phyloP scores from a whole-genome alignment of 2,113 vertebrate species.

The Clupea harengus region DNA sequence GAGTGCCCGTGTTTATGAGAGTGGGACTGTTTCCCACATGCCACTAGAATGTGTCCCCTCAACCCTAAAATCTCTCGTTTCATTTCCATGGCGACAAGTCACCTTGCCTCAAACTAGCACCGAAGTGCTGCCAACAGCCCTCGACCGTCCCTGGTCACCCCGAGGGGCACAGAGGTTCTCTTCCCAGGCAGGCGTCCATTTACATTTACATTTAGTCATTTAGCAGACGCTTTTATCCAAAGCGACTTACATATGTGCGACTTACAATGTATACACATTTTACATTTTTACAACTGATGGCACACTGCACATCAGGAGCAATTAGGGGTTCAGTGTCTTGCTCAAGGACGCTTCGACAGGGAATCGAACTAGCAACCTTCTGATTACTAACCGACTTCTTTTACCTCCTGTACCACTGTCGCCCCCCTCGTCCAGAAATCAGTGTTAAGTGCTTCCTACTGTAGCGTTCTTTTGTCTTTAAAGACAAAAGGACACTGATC shows the following conservation, averaged over 20 bases:
- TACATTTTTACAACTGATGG: too few species aligned
- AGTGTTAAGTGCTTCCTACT: constrained; percentile 6
- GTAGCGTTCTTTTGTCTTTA: background rate
- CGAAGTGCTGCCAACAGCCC: background rate
- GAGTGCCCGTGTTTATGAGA: background rate
- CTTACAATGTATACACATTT: too few species aligned
- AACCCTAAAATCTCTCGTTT: constrained; percentile 49
- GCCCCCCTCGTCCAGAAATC: too few species aligned
- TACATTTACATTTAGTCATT: too few species aligned
- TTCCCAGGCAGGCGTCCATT: background rate
- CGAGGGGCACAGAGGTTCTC: background rate
- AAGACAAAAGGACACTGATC: background rate
- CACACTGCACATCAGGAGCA: too few species aligned
- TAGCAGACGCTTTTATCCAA: too few species aligned
- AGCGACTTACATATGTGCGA: too few species aligned
- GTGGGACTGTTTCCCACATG: constrained; percentile 42
- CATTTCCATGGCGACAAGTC: constrained; percentile 21
- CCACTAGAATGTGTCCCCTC: constrained; percentile 49
- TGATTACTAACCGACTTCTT: too few species aligned
- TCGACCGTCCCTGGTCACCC: background rate
- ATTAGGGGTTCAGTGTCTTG: too few species aligned
- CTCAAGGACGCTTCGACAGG: too few species aligned
- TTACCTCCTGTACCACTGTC: too few species aligned
- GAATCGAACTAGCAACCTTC: too few species aligned
- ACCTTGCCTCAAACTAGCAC: background rate